A percentile compares a stretch with the other conserved stretches of the same genome.
These are phyloP conservation scores for Chiloscyllium plagiosum DNA, from an alignment of 2,113 vertebrate species.

Conservation along the genomic window DNA sequence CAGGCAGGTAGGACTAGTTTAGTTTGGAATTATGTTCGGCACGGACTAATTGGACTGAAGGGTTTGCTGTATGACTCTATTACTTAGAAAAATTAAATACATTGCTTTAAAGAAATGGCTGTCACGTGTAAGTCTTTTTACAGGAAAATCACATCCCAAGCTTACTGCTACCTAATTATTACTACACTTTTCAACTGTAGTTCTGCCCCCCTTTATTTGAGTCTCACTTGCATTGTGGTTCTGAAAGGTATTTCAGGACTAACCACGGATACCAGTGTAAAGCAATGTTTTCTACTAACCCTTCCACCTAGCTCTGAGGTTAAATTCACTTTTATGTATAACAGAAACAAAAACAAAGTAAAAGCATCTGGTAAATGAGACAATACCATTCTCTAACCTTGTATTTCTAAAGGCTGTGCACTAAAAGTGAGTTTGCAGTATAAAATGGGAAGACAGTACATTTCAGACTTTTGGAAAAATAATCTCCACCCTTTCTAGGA, in stretches of 20 bases:
- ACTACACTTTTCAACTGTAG: neutral
- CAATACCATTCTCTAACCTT: neutral
- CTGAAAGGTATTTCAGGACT: neutral
- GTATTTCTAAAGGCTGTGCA: neutral
- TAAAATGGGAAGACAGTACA: neutral
- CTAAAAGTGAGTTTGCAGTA: neutral
- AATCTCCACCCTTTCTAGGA: constrained; percentile 1
- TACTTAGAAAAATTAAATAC: neutral
- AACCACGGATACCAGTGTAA: neutral
- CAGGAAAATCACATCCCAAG: neutral
- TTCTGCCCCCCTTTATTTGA: neutral
- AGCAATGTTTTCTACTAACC: neutral
- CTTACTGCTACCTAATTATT: no score
- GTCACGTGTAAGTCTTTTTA: neutral
- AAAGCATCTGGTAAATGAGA: neutral
- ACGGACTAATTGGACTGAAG: no score
- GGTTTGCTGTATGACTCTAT: no score
- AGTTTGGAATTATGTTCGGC: no score
- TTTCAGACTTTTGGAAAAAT: constrained; percentile 4
- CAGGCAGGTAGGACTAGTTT: no score
- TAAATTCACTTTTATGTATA: neutral
- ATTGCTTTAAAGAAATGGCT: neutral
- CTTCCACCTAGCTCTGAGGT: neutral
- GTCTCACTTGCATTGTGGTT: neutral
- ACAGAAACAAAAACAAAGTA: neutral